Conservation (phyloP, 2,888 invertebrate species). For the Drosophila kambysellisi region DNA sequence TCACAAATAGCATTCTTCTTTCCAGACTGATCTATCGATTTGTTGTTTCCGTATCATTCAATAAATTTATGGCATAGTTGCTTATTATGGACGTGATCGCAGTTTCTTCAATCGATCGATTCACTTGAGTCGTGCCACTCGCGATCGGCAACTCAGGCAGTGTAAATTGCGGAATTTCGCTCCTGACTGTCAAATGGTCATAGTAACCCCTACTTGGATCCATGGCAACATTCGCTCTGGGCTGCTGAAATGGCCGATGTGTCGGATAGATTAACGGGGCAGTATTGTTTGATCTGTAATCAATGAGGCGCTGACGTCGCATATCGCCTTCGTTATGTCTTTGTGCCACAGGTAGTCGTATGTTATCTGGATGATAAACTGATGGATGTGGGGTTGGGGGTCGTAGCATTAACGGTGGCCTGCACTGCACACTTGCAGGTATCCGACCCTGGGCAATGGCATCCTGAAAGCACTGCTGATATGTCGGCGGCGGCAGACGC, state of each 20-base stretch:
- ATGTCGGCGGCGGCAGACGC: conserved; percentile 30
- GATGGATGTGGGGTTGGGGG: not conserved
- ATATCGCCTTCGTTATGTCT: not conserved
- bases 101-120: conserved; percentile 33
- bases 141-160: not conserved
- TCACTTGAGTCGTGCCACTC: not conserved
- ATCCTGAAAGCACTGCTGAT: conserved; percentile 51
- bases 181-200: not conserved
- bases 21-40: not conserved
- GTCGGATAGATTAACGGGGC: conserved; percentile 1
- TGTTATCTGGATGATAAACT: not conserved
- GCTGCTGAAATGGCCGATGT: not conserved
- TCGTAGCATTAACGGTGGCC: conserved; percentile 6
- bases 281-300: conserved; percentile 29
- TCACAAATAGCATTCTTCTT: conserved; percentile 1
- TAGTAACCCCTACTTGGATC: not conserved
- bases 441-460: conserved; percentile 13
- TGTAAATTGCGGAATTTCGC: not conserved
- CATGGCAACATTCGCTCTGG: not conserved
- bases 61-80: conserved; percentile 44
- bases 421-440: not conserved
- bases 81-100: conserved; percentile 43
- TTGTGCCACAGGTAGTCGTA: conserved; percentile 1
- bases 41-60: conserved; percentile 22
- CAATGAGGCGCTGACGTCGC: conserved; percentile 31